A percentile compares a stretch with the other conserved stretches of the same genome.
These are phyloP conservation scores for Anoplopoma fimbria DNA, from an alignment of 2,113 vertebrate species.

Conservation along the genomic window DNA sequence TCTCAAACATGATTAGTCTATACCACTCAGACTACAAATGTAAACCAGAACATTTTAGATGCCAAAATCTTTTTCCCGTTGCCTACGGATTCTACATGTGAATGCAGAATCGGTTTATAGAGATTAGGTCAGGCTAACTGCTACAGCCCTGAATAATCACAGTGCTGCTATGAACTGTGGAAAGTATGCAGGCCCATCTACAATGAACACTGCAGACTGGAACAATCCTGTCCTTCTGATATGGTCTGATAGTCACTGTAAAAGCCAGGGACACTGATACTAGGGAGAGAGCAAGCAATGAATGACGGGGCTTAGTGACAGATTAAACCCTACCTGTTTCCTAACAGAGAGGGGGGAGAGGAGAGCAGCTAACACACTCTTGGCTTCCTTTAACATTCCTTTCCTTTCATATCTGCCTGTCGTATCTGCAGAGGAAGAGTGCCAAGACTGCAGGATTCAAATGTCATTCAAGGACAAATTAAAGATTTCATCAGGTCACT, in stretches of 20 bases:
- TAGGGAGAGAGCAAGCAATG: slow-evolving; percentile 58
- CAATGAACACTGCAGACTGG: not conserved
- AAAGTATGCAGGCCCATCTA: slow-evolving; percentile 43
- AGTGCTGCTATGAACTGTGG: slow-evolving; percentile 29
- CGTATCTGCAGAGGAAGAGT: slow-evolving; percentile 7
- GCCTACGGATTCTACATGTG: not conserved
- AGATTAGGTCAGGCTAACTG: not conserved
- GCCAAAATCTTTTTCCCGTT: too few species aligned
- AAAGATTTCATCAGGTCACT: not conserved
- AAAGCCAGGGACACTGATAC: slow-evolving; percentile 56
- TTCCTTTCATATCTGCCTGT: slow-evolving; percentile 33
- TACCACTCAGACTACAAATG: not conserved
- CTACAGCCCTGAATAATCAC: not conserved
- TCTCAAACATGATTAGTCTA: not conserved
- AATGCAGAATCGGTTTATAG: not conserved
- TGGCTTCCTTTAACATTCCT: slow-evolving; percentile 27
- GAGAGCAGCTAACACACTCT: not conserved
- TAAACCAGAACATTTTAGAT: not conserved
- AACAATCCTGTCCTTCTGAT: slow-evolving; percentile 50
- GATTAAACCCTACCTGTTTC: slow-evolving; percentile 70
- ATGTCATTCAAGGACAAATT: slow-evolving; percentile 35
- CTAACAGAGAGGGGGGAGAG: slow-evolving; percentile 25
- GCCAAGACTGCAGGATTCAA: slow-evolving; percentile 29
- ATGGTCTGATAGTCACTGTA: slow-evolving; percentile 54
- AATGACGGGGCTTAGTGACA: slow-evolving; percentile 70